Evolutionary conservation across 2,113 vertebrate genomes (phyloP), one percentile per base, ranked within the genome.

Genomic region (Hippoglossus stenolepis): DNA sequence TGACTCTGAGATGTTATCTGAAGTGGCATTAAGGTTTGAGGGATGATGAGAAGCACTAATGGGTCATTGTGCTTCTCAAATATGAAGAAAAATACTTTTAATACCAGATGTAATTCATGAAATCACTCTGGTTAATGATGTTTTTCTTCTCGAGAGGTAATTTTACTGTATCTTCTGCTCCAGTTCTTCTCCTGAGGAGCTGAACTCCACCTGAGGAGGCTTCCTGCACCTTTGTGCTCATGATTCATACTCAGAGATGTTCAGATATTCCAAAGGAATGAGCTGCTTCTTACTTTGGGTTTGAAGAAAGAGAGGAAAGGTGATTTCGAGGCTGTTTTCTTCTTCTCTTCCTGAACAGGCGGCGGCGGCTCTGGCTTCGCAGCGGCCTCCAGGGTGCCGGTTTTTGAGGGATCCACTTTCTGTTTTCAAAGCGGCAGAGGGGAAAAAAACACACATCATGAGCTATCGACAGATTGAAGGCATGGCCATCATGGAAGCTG

Each of bases 381-480:
- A 11, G 90, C 67, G 0, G 93, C 94, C 79, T 94, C 93, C 62
- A 94, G 86, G 20, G 93, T 94, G 65, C 84, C 72, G 15, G 88
- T 49, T 86, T 94, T 95, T 24, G 93, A 94, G 53, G 90, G 82
- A 73, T 94, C 93, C 63, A 85, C 92, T 90, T 93, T 93, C 87
- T 92, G 60, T 84, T 61, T 54, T 68, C 15, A 77, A 87, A 80
- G 67, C 38, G 58, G 53, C 51, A 79, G 28, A 88, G 45, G 54
- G 64, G 17, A 70, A 80, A 75, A 72, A 82, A 73, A 81, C 5
- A 62, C 45, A 74, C 0, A 54, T 68, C 43, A 73, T 56, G 21
- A 82, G 57, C 57, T 61, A 24, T 69, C 26, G n/a, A 71, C 0
- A 8, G 43, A 35, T 35, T 47, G 31, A 79, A 71, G 4, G 1